Evolutionary conservation across 2,113 vertebrate species (phyloP), one percentile per base, ranked within the genome.

Genomic region (Pavo muticus): DNA sequence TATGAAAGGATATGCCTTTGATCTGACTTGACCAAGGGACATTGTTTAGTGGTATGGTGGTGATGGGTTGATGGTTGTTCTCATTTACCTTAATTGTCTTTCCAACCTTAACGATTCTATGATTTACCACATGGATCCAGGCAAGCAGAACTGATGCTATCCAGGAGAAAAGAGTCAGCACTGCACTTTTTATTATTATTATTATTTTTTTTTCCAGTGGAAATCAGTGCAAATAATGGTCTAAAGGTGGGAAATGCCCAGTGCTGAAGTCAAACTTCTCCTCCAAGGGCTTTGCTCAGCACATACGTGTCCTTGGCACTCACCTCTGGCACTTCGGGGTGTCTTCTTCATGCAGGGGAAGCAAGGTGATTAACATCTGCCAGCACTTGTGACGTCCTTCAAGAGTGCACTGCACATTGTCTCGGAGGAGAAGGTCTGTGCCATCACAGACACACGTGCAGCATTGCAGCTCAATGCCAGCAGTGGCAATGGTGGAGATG

Each of bases 101-200:
- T 29, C 52, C 52, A 29, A 54, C 15, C 14, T 54, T 29, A 54
- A 54, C 2, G 9, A 29, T 54, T 54, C 52, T 29, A 5, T 16
- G 27, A 54, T 54, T 54, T 54, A 30, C 27, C 52, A 54, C 17
- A 54, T 2, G 69, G 61, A 44, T 75, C 20, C 12, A 65, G 57
- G 40, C 63, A 91, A 77, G 16, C 0, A 2, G 44, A 87, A 83
- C 6, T 61, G 7, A 27, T 73, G 35, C 17, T 77, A 17, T 30
- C 32, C 27, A 50, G 59, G 21, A 61, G 45, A 80, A 73, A 9
- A 39, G 37, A 69, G 8, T 54, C 27, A 59, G 11, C 29, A 63
- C 1, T 2, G 2, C 1, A 0, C 6, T 20, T 40, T 80, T 30
- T 29, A 9, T 50, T 50, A 6, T 50, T 11, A 47, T 21, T 21